Evolutionary conservation across 2,888 invertebrate species (phyloP).

Genomic region (Drosophila colorata): DNA sequence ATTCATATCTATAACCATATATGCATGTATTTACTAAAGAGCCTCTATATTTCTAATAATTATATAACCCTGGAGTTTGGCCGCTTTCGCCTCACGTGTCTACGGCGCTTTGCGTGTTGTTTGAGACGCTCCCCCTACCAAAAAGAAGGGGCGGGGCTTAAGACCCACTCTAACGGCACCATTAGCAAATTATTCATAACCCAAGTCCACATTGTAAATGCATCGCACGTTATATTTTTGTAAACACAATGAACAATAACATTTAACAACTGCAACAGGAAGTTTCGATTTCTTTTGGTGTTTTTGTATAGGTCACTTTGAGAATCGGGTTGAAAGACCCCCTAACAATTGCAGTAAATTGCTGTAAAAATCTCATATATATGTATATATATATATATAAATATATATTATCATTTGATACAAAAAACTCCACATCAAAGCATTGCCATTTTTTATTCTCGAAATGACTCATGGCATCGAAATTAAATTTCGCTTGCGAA

Average conservation of each 20-base stretch:
- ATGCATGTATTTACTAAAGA: neutral
- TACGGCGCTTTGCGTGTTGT: conserved; percentile 40
- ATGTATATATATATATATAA: no score
- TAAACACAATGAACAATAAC: neutral
- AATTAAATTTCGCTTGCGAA: conserved; percentile 4
- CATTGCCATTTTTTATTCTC: conserved; percentile 1
- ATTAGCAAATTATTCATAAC: conserved; percentile 57
- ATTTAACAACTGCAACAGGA: conserved; percentile 52
- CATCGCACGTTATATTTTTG: conserved; percentile 48
- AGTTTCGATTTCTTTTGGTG: conserved; percentile 67
- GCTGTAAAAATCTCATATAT: neutral
- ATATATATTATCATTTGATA: neutral
- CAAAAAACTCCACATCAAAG: conserved; percentile 15
- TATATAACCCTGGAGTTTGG: conserved; percentile 51
- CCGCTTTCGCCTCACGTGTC: conserved; percentile 45
- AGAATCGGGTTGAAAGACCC: conserved; percentile 49
- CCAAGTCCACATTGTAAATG: conserved; percentile 46
- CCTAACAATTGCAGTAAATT: neutral
- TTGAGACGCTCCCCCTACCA: neutral
- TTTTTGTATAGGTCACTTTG: conserved; percentile 19
- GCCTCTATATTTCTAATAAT: conserved; percentile 30
- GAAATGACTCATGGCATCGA: conserved; percentile 16
- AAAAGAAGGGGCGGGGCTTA: conserved; percentile 2
- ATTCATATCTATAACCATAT: neutral
- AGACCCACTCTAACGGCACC: conserved; percentile 25